Conservation (phyloP, 2,797 vertebrate species). For the Heteromormyrus szaboi region DNA sequence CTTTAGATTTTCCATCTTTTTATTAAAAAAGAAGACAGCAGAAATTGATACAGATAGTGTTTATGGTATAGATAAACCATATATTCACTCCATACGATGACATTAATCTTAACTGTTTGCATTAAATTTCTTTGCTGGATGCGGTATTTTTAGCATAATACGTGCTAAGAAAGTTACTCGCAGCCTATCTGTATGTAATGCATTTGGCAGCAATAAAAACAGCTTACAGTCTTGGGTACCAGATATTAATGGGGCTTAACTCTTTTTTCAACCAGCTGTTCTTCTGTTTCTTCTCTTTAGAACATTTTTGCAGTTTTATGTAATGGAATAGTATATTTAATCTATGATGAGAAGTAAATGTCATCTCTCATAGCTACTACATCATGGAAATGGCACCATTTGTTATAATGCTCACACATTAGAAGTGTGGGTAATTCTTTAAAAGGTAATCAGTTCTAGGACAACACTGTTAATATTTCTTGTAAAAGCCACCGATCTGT, state of each 20-base stretch:
- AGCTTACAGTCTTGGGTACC: slow-evolving; percentile 14
- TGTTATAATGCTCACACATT: neutral
- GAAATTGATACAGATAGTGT: neutral
- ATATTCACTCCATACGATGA: slow-evolving; percentile 16
- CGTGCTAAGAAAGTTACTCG: slow-evolving; percentile 15
- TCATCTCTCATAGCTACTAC: neutral
- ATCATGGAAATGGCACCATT: neutral
- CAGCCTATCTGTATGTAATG: slow-evolving; percentile 20
- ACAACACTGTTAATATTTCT: slow-evolving; percentile 19
- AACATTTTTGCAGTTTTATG: neutral
- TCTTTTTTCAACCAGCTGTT: slow-evolving; percentile 3
- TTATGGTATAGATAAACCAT: slow-evolving; percentile 18
- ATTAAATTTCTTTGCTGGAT: neutral
- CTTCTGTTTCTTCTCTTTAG: neutral
- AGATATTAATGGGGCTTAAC: slow-evolving; percentile 15
- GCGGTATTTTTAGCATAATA: slow-evolving; percentile 7
- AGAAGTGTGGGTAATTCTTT: neutral
- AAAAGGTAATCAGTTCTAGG: neutral
- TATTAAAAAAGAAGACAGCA: neutral
- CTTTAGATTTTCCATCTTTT: neutral
- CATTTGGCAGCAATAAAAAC: slow-evolving; percentile 17
- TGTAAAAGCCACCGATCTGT: slow-evolving; percentile 6
- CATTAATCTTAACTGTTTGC: slow-evolving; percentile 18
- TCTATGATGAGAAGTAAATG: neutral
- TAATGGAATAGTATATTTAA: neutral